These are phyloP conservation scores for Okamejei kenojei DNA, from an alignment of 2,797 vertebrate genomes.

Conservation along the genomic window DNA sequence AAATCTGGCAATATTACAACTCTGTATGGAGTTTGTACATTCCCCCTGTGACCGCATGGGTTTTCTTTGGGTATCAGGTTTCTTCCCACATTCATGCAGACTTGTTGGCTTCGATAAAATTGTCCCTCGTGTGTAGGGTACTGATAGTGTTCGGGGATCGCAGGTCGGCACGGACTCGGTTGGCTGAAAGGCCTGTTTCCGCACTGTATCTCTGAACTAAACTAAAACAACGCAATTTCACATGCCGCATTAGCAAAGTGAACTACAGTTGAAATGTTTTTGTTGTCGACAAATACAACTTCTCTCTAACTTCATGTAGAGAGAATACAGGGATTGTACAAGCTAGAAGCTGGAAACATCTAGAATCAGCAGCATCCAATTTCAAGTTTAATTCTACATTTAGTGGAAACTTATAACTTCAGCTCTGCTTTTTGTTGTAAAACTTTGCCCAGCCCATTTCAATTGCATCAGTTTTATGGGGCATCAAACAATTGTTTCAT, in stretches of 20 bases:
- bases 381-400: not conserved
- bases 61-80: too few relatives aligned
- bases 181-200: too few relatives aligned
- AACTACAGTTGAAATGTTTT: constrained; percentile 13
- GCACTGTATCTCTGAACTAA: too few relatives aligned
- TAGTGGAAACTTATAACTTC: not conserved
- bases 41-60: too few relatives aligned
- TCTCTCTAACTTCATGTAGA: too few relatives aligned
- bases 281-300: too few relatives aligned
- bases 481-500: not conserved
- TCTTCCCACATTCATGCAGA: too few relatives aligned
- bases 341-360: not conserved
- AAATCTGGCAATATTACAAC: not conserved
- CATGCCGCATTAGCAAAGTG: not conserved
- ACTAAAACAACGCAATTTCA: not conserved
- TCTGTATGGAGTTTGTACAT: too few relatives aligned
- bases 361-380: not conserved
- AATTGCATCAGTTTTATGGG: not conserved
- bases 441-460: not conserved
- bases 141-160: too few relatives aligned
- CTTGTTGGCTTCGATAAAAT: too few relatives aligned
- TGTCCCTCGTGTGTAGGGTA: too few relatives aligned
- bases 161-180: too few relatives aligned
- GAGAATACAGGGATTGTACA: not conserved
- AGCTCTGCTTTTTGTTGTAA: not conserved